Percentiles rank a stretch among this genome's conserved stretches.
Conservation (phyloP, 2,113 vertebrate genomes). For the Etheostoma spectabile region DNA sequence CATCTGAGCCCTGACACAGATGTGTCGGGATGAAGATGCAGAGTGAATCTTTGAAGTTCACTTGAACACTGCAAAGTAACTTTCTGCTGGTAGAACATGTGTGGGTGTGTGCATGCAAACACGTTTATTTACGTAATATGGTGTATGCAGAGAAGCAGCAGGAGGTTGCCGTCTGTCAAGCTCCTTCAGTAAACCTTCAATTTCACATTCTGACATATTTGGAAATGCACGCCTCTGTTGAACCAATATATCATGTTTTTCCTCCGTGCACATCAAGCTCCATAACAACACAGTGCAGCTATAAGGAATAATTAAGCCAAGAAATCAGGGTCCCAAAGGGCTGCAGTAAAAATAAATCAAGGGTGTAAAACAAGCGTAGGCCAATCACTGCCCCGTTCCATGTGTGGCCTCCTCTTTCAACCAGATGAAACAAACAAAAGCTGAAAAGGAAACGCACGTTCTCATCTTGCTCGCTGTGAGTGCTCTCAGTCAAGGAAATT, state of each 20-base stretch:
- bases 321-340: slow-evolving; percentile 34
- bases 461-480: slow-evolving; percentile 44
- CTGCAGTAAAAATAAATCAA: slow-evolving; percentile 34
- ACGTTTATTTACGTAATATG: slow-evolving; percentile 43
- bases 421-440: slow-evolving; percentile 48
- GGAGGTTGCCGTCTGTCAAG: slow-evolving; percentile 48
- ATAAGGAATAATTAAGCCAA: slow-evolving; percentile 38
- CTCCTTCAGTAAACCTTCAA: slow-evolving; percentile 30
- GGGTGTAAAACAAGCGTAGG: slow-evolving; percentile 21
- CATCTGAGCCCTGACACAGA: slow-evolving; percentile 69
- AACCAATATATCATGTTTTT: slow-evolving; percentile 25
- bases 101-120: slow-evolving; percentile 44
- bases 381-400: slow-evolving; percentile 26
- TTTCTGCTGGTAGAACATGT: slow-evolving; percentile 22
- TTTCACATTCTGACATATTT: slow-evolving; percentile 37
- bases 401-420: slow-evolving; percentile 27
- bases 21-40: slow-evolving; percentile 55
- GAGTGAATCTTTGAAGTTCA: slow-evolving; percentile 56
- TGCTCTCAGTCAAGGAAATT: slow-evolving; percentile 54
- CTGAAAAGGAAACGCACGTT: slow-evolving; percentile 45
- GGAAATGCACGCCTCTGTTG: not conserved
- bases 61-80: slow-evolving; percentile 54
- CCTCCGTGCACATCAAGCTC: not conserved
- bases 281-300: not conserved
- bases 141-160: slow-evolving; percentile 21